Percentiles rank a stretch among this genome's conserved stretches.
These are phyloP conservation scores for Salvelinus fontinalis DNA, from an alignment of 2,113 vertebrate species.

Conservation along the genomic window DNA sequence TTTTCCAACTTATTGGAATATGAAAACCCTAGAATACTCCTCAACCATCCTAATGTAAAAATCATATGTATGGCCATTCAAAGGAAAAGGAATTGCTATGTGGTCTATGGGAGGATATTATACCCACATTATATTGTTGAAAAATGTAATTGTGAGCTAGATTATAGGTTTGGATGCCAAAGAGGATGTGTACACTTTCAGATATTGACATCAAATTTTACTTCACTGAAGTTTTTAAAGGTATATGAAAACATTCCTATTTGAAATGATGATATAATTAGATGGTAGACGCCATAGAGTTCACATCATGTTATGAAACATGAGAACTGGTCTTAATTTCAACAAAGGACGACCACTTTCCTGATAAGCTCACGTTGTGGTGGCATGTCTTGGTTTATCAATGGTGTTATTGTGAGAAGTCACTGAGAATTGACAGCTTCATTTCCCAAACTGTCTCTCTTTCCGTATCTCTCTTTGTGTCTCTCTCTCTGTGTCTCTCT, in stretches of 20 bases:
- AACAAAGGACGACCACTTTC: slow-evolving; percentile 65
- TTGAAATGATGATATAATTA: neutral
- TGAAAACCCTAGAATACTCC: slow-evolving; percentile 48
- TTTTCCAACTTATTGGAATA: slow-evolving; percentile 43
- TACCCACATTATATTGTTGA: slow-evolving; percentile 18
- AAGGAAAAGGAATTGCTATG: slow-evolving; percentile 23
- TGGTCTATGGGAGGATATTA: slow-evolving; percentile 33
- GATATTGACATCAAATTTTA: slow-evolving; percentile 20
- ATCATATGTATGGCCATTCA: slow-evolving; percentile 31
- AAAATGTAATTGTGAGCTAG: slow-evolving; percentile 15
- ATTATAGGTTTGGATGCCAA: slow-evolving; percentile 33
- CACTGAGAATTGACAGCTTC: slow-evolving; percentile 65
- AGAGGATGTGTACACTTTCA: slow-evolving; percentile 31
- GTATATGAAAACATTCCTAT: no score
- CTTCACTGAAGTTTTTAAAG: no score
- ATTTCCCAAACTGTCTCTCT: slow-evolving; percentile 42
- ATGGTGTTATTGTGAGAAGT: slow-evolving; percentile 70
- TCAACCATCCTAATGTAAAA: slow-evolving; percentile 37
- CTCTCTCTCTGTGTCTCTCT: neutral
- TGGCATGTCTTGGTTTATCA: slow-evolving; percentile 61
- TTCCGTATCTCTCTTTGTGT: slow-evolving; percentile 9
- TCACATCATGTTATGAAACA: slow-evolving; percentile 7
- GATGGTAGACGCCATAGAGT: neutral
- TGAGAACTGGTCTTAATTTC: slow-evolving; percentile 50
- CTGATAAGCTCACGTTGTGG: slow-evolving; percentile 56